These are phyloP conservation scores for Pteruthius melanotis DNA, from an alignment of 2,113 vertebrate genomes.

Conservation along the genomic window DNA sequence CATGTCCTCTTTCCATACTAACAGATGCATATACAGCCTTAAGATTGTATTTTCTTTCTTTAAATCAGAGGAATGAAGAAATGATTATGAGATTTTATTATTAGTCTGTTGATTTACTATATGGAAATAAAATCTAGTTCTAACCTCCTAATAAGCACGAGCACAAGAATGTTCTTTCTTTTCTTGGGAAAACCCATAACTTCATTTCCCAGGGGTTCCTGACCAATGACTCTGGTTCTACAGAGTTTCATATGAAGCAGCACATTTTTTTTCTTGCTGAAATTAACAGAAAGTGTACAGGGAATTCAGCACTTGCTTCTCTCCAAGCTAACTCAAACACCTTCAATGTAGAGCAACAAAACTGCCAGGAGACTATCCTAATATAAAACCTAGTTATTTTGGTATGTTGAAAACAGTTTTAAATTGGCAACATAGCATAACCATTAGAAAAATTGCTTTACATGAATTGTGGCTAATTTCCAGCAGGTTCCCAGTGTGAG, in stretches of 20 bases:
- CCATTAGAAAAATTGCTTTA: slow-evolving; percentile 47
- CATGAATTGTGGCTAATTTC: slow-evolving; percentile 44
- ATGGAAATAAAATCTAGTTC: slow-evolving; percentile 11
- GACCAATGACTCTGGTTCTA: neutral
- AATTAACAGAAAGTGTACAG: neutral
- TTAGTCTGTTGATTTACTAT: neutral
- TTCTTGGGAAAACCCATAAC: neutral
- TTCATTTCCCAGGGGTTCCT: neutral
- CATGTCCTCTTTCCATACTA: neutral
- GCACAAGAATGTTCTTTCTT: neutral
- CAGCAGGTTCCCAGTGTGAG: slow-evolving; percentile 27
- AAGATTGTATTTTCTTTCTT: neutral
- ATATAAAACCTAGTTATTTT: slow-evolving; percentile 17
- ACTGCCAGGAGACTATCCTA: neutral
- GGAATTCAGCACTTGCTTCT: neutral
- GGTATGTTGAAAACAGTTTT: slow-evolving; percentile 21
- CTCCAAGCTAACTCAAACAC: slow-evolving; percentile 6
- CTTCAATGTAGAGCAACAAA: slow-evolving; percentile 8
- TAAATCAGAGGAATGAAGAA: neutral
- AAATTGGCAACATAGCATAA: slow-evolving; percentile 4
- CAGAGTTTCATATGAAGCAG: neutral
- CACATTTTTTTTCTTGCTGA: neutral
- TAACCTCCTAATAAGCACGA: neutral
- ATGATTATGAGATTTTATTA: slow-evolving; percentile 16
- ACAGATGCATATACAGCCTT: neutral